These are phyloP conservation scores for Cephalopholis sonnerati DNA, from an alignment of 2,113 vertebrate species.

Conservation along the genomic window DNA sequence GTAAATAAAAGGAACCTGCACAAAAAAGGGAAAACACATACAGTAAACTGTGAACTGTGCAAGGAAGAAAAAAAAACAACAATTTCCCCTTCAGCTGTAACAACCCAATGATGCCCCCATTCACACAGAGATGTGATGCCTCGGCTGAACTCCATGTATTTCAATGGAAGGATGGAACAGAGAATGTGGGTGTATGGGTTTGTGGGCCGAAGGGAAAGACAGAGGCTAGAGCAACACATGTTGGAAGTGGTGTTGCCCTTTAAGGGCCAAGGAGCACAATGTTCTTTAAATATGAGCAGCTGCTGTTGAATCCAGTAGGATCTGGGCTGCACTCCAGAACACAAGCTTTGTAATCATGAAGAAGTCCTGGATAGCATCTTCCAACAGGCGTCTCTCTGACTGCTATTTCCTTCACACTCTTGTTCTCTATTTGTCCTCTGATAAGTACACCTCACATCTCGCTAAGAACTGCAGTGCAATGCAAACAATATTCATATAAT, in stretches of 20 bases:
- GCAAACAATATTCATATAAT: not conserved
- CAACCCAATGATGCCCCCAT: not conserved
- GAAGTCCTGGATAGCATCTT: conserved; percentile 42
- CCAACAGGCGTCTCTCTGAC: conserved; percentile 3
- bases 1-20: conserved; percentile 7
- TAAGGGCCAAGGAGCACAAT: conserved; percentile 31
- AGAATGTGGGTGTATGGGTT: conserved; percentile 12
- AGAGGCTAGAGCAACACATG: conserved; percentile 12
- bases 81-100: conserved; percentile 13
- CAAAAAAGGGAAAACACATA: conserved; percentile 7
- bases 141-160: not conserved
- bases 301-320: conserved; percentile 48
- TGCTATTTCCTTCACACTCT: conserved; percentile 9
- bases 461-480: not conserved
- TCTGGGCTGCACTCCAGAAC: conserved; percentile 40
- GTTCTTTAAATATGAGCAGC: conserved; percentile 71
- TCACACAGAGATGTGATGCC: not conserved
- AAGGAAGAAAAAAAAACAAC: conserved; percentile 7
- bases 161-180: conserved; percentile 1
- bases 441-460: not conserved
- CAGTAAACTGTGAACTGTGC: not conserved
- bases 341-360: conserved; percentile 55
- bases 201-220: not conserved
- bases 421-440: not conserved
- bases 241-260: conserved; percentile 40